phyloP scores from a whole-genome alignment of 2,797 vertebrate species.

The Numenius phaeopus region DNA sequence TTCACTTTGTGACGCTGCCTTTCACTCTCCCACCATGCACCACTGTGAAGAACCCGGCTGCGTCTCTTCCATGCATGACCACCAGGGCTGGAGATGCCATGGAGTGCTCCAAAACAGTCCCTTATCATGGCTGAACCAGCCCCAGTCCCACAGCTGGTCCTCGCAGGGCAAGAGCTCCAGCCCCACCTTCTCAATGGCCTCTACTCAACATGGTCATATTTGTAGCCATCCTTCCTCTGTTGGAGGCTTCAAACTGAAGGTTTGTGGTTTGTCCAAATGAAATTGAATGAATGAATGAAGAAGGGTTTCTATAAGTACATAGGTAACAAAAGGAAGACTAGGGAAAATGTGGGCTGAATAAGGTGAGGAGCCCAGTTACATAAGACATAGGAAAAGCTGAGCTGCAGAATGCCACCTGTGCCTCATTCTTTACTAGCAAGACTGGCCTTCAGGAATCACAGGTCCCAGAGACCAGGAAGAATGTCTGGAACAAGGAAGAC shows the following conservation, averaged over 20 bases:
- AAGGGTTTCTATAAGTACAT: neutral
- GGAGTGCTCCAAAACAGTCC: neutral
- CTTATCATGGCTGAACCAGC: neutral
- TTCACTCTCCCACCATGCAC: accelerated
- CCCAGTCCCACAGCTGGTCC: neutral
- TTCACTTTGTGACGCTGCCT: neutral
- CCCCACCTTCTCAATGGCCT: neutral
- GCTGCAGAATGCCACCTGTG: neutral
- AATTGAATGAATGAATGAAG: neutral
- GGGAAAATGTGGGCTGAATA: neutral
- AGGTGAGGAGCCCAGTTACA: neutral
- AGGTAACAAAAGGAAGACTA: neutral
- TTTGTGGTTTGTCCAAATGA: neutral
- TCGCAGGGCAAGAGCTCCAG: neutral
- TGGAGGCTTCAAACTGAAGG: neutral
- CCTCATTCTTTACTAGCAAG: neutral
- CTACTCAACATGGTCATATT: neutral
- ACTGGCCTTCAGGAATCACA: neutral
- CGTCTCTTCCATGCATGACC: neutral
- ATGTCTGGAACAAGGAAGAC: neutral
- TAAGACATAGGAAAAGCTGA: neutral
- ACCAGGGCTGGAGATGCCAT: neutral
- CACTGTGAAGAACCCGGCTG: neutral
- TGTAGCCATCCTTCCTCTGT: neutral
- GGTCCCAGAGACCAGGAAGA: neutral